Percentiles rank a stretch among this genome's conserved stretches.
Evolutionary conservation across 2,113 vertebrate species (phyloP).

Genomic region (Benitochromis conjunctus): DNA sequence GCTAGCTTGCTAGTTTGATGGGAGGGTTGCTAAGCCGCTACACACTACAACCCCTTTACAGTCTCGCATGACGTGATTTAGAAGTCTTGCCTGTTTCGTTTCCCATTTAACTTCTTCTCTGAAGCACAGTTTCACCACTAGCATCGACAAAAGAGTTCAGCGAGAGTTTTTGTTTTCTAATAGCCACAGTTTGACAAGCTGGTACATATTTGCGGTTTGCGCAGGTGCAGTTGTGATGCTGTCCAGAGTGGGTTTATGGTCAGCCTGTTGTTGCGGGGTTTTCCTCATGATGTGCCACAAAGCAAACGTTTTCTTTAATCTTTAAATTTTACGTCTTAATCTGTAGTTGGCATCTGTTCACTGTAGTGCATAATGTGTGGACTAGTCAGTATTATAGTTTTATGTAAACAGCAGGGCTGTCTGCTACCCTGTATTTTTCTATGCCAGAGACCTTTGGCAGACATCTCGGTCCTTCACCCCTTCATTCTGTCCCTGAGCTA

Average conservation of each 20-base stretch:
- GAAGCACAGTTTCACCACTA: not conserved
- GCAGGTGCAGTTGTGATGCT: constrained; percentile 3
- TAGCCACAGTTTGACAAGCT: constrained; percentile 8
- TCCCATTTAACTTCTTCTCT: not conserved
- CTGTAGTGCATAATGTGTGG: not conserved
- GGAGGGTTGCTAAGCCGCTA: not conserved
- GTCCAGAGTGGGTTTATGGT: not conserved
- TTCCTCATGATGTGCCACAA: too few species aligned
- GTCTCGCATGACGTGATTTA: not conserved
- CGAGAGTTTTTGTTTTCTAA: not conserved
- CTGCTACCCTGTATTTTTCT: not conserved
- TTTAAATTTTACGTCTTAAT: not conserved
- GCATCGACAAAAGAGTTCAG: not conserved
- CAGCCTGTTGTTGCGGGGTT: not conserved
- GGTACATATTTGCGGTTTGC: constrained; percentile 7
- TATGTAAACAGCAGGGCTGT: not conserved
- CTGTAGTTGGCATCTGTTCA: not conserved
- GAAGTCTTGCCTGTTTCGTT: not conserved
- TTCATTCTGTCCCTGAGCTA: not conserved
- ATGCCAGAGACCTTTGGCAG: constrained; percentile 13
- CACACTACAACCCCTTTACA: not conserved
- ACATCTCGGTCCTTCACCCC: constrained; percentile 35
- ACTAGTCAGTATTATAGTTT: not conserved
- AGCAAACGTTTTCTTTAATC: not conserved
- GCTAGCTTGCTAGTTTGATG: constrained; percentile 16